A percentile compares a stretch with the other conserved stretches of the same genome.
Conservation (phyloP, 2,888 invertebrate species). For the Theodoxus fluviatilis region DNA sequence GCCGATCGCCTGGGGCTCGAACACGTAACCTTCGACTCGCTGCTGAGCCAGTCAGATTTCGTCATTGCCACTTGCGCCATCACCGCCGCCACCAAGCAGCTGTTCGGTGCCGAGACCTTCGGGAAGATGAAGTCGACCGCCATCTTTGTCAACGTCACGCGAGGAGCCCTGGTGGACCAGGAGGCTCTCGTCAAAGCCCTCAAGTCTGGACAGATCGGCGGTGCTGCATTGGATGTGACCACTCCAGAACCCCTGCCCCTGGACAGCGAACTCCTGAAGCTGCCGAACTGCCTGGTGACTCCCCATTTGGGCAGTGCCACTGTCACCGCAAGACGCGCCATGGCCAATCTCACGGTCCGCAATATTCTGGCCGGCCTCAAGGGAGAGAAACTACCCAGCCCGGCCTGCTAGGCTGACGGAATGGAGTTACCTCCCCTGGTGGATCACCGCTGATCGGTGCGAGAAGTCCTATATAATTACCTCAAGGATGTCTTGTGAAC, state of each 20-base stretch:
- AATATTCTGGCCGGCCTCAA: constrained; percentile 80
- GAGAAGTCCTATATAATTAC: too few species aligned
- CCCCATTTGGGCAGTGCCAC: constrained; percentile 91
- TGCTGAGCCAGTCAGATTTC: constrained; percentile 83
- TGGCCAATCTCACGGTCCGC: constrained; percentile 79
- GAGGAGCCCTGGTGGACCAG: constrained; percentile 75
- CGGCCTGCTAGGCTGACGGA: constrained; percentile 33
- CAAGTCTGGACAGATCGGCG: constrained; percentile 74
- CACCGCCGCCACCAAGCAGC: constrained; percentile 77
- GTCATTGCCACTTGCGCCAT: constrained; percentile 82
- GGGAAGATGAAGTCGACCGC: constrained; percentile 83
- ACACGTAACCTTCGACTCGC: constrained; percentile 75
- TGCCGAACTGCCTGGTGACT: constrained; percentile 81
- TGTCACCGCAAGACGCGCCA: constrained; percentile 75
- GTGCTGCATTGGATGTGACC: constrained; percentile 89
- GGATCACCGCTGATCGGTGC: too few species aligned
- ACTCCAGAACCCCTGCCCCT: constrained; percentile 87
- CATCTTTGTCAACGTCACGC: constrained; percentile 85
- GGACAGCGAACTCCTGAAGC: constrained; percentile 76
- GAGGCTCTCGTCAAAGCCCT: constrained; percentile 79
- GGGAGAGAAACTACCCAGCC: constrained; percentile 73
- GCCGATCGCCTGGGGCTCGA: constrained; percentile 71
- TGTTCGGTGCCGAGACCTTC: constrained; percentile 82
- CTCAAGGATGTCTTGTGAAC: too few species aligned
- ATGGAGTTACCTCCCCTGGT: too few species aligned